phyloP scores from a whole-genome alignment of 2,113 vertebrate species.

The Echinops telfairi region DNA sequence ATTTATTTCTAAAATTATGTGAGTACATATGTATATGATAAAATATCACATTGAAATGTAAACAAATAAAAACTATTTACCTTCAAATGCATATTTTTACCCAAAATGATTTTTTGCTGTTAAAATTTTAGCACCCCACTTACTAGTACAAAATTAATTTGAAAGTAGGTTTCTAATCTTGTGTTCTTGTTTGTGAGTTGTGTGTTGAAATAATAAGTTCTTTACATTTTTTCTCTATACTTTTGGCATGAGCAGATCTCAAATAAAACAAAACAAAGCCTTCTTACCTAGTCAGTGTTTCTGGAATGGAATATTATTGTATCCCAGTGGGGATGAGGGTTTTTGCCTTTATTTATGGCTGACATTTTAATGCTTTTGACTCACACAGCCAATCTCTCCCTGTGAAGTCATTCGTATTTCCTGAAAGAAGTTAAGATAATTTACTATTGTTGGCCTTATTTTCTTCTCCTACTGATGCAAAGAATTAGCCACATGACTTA shows the following conservation, averaged over 20 bases:
- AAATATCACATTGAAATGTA: constrained; percentile 51
- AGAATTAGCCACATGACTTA: constrained; percentile 77
- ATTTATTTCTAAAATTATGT: constrained; percentile 27
- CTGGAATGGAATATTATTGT: constrained; percentile 83
- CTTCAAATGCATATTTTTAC: constrained; percentile 49
- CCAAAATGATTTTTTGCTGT: constrained; percentile 30
- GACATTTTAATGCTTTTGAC: constrained; percentile 84
- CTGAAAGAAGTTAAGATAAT: constrained; percentile 83
- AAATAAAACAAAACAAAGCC: constrained; percentile 79
- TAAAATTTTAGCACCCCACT: constrained; percentile 27
- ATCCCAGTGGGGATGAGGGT: constrained; percentile 70
- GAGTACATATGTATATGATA: constrained; percentile 48
- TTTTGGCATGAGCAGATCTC: constrained; percentile 78
- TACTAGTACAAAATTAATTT: constrained; percentile 74
- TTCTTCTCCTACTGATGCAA: constrained; percentile 70
- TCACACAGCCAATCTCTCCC: constrained; percentile 78
- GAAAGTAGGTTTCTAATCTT: constrained; percentile 74
- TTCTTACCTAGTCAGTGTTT: constrained; percentile 53
- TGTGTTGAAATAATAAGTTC: constrained; percentile 67
- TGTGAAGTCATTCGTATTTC: constrained; percentile 76
- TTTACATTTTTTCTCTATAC: constrained; percentile 66
- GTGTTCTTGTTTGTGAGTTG: constrained; percentile 69
- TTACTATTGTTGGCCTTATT: constrained; percentile 79
- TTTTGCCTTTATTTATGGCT: constrained; percentile 86
- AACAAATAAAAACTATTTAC: constrained; percentile 22